phyloP scores from a whole-genome alignment of 2,888 invertebrate genomes.

The Leptinotarsa haldemani region DNA sequence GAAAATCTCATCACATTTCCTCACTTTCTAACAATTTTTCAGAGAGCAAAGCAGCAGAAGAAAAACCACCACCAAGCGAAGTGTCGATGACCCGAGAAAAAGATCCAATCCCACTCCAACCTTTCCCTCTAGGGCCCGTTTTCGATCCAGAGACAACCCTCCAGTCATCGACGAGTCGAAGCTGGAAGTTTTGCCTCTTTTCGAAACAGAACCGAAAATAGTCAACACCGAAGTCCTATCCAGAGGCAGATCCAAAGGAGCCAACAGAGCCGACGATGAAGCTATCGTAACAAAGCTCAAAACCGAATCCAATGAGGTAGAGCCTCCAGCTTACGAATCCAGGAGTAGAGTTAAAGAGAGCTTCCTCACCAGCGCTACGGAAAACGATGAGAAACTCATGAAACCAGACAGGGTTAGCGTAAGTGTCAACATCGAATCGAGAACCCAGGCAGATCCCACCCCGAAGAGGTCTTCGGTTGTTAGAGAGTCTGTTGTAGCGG shows the following conservation, averaged over 20 bases:
- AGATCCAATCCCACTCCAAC: slow-evolving; percentile 9
- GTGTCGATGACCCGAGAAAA: slow-evolving; percentile 23
- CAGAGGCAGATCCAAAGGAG: slow-evolving; percentile 30
- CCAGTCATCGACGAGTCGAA: slow-evolving; percentile 60
- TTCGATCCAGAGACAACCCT: slow-evolving; percentile 52
- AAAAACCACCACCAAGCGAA: slow-evolving; percentile 24
- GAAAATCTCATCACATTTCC: not conserved
- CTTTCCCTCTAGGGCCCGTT: slow-evolving; percentile 31
- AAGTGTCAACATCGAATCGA: slow-evolving; percentile 50
- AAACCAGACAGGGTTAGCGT: slow-evolving; percentile 47
- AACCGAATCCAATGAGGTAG: slow-evolving; percentile 1
- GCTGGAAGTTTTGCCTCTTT: slow-evolving; percentile 62
- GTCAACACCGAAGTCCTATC: slow-evolving; percentile 43
- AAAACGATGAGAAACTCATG: slow-evolving; percentile 52
- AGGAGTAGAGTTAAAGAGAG: slow-evolving; percentile 42
- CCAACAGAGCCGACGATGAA: not conserved
- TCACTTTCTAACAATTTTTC: not conserved
- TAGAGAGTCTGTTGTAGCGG: slow-evolving; percentile 60
- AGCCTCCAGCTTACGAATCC: not conserved
- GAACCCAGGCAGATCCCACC: slow-evolving; percentile 44
- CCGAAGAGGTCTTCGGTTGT: slow-evolving; percentile 32
- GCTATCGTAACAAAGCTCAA: not conserved
- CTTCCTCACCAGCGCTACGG: slow-evolving; percentile 53
- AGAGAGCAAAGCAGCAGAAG: not conserved
- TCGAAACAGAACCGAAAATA: slow-evolving; percentile 61